Evolutionary conservation across 2,113 vertebrate species (phyloP).

Genomic region (Coturnix japonica): DNA sequence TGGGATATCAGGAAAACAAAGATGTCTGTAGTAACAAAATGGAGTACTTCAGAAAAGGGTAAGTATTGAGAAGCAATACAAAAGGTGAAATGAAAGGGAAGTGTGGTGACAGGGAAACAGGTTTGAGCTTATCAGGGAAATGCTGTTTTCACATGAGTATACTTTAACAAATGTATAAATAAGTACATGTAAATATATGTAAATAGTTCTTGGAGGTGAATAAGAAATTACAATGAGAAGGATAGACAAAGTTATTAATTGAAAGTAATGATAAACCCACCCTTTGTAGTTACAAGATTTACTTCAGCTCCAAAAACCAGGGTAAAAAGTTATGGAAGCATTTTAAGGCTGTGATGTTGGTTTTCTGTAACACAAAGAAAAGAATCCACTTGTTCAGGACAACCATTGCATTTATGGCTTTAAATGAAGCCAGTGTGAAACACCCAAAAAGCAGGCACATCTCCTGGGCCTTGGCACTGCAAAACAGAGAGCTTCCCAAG

Average conservation of each 20-base stretch:
- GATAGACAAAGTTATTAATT: slow-evolving; percentile 44
- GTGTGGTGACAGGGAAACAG: slow-evolving; percentile 3
- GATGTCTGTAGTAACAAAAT: neutral
- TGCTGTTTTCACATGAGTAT: slow-evolving; percentile 23
- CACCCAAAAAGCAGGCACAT: neutral
- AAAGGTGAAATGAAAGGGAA: slow-evolving; percentile 44
- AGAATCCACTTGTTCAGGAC: neutral
- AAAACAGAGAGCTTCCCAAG: neutral
- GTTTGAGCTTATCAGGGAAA: slow-evolving; percentile 37
- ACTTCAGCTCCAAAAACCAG: slow-evolving; percentile 5
- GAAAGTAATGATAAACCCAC: slow-evolving; percentile 37
- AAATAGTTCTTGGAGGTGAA: slow-evolving; percentile 37
- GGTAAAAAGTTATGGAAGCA: neutral
- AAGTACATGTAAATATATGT: slow-evolving; percentile 40
- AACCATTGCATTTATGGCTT: neutral
- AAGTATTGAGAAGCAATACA: neutral
- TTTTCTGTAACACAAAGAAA: neutral
- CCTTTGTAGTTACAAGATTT: slow-evolving; percentile 24
- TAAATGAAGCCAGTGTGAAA: neutral
- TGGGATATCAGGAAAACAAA: slow-evolving; percentile 22
- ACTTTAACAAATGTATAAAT: slow-evolving; percentile 38
- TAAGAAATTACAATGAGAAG: slow-evolving; percentile 53
- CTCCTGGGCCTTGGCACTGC: neutral
- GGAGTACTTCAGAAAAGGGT: neutral
- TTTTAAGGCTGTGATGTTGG: neutral